Evolutionary conservation across 2,113 vertebrate species (phyloP).

Genomic region (Myrmophylax atrothorax): DNA sequence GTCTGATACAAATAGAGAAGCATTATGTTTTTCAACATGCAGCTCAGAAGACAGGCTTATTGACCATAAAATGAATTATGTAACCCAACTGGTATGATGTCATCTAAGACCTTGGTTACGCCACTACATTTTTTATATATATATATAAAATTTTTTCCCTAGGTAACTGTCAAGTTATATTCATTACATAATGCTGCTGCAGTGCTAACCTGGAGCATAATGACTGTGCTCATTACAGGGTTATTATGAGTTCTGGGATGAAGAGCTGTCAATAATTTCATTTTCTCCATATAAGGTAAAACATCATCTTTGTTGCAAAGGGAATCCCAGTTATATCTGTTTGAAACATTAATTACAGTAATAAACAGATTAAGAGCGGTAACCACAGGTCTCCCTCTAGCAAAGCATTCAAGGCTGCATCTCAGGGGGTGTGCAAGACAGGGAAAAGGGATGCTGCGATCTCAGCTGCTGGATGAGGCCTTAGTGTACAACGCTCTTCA

Average conservation of each 20-base stretch:
- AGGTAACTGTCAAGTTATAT: neutral
- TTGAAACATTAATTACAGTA: neutral
- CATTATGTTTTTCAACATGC: slow-evolving; percentile 3
- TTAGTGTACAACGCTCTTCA: neutral
- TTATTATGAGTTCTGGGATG: slow-evolving; percentile 7
- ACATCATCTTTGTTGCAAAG: neutral
- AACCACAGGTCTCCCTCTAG: neutral
- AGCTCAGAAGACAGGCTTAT: slow-evolving; percentile 37
- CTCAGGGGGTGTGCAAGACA: rapidly evolving
- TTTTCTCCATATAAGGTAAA: slow-evolving; percentile 13
- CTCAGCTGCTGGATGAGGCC: neutral
- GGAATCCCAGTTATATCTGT: neutral
- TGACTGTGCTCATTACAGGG: neutral
- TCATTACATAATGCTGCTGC: neutral
- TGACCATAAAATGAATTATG: slow-evolving; percentile 39
- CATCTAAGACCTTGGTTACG: slow-evolving; percentile 7
- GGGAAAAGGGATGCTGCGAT: neutral
- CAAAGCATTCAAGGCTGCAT: neutral
- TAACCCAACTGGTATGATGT: slow-evolving; percentile 24
- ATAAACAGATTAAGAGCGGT: neutral
- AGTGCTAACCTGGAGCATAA: neutral
- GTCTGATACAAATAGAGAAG: slow-evolving; percentile 64
- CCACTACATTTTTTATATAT: neutral
- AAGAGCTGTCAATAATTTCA: slow-evolving; percentile 14
- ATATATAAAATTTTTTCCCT: neutral